Conservation (phyloP, 2,113 vertebrate species). For the Rafetus swinhoei region DNA sequence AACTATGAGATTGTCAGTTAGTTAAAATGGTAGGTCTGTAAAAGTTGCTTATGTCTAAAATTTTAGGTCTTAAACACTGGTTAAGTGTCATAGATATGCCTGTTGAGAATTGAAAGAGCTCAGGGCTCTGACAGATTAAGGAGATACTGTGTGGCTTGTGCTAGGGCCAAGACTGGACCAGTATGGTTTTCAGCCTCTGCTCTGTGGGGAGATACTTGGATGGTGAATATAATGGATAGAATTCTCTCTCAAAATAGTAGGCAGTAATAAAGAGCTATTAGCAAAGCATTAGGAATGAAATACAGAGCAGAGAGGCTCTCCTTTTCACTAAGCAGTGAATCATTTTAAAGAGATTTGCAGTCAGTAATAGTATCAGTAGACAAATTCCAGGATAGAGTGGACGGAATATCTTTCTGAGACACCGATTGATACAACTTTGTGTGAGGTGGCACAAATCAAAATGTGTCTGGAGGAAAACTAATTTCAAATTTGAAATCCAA, state of each 20-base stretch:
- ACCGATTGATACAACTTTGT: neutral
- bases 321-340: neutral
- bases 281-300: neutral
- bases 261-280: neutral
- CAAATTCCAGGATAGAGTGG: neutral
- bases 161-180: neutral
- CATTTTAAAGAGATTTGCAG: neutral
- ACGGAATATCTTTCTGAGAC: neutral
- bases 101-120: constrained; percentile 11
- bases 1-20: neutral
- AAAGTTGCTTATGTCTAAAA: neutral
- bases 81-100: constrained; percentile 16
- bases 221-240: neutral
- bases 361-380: neutral
- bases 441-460: neutral
- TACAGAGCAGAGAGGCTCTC: neutral
- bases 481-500: neutral
- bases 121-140: neutral
- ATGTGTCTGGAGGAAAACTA: neutral
- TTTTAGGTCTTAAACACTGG: constrained; percentile 22
- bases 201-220: neutral
- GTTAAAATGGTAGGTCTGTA: neutral
- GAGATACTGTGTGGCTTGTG: neutral
- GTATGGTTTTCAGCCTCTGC: neutral
- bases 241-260: constrained; percentile 2